These are phyloP conservation scores for Corapipo altera DNA, from an alignment of 2,113 vertebrate species.

Conservation along the genomic window DNA sequence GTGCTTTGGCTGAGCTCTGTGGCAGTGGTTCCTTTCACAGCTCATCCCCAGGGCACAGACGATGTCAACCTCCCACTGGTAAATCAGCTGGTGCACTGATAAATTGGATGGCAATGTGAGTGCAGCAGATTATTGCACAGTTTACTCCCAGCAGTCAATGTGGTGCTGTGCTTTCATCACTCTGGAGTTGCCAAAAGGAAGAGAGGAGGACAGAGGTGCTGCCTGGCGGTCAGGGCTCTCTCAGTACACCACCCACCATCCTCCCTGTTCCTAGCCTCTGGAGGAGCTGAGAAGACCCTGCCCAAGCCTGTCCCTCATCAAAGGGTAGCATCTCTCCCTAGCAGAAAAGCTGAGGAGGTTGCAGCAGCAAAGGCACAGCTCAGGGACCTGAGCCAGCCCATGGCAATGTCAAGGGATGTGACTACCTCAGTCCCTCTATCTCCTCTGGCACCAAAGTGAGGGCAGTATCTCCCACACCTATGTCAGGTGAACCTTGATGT, in stretches of 20 bases:
- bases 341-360: not conserved
- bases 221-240: not conserved
- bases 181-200: not conserved
- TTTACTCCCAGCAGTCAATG: not conserved
- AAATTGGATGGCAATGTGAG: not conserved
- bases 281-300: not conserved
- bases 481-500: not conserved
- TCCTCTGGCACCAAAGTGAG: not conserved
- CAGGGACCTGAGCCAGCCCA: not conserved
- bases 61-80: not conserved
- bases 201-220: not conserved
- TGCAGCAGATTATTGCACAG: not conserved
- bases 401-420: rapidly evolving
- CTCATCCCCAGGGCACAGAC: not conserved
- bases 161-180: not conserved
- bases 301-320: not conserved
- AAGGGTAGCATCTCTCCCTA: not conserved
- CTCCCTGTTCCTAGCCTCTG: not conserved
- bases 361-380: not conserved
- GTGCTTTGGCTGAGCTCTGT: not conserved
- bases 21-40: not conserved
- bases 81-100: not conserved
- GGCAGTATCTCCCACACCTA: not conserved
- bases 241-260: not conserved
- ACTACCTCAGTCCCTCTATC: not conserved